phyloP scores from a whole-genome alignment of 2,113 vertebrate genomes.

The Leuciscus idus region DNA sequence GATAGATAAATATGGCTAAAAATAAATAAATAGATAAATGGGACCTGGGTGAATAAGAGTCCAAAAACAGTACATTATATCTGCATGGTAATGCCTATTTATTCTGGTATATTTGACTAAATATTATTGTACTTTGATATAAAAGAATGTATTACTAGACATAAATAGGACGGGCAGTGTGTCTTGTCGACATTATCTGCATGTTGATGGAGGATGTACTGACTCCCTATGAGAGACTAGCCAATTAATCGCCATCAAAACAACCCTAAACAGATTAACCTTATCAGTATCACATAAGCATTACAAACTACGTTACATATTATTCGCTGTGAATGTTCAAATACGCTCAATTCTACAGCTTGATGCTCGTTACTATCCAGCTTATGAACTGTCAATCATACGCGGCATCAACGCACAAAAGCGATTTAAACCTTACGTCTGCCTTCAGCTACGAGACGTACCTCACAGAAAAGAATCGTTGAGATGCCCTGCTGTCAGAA shows the following conservation, averaged over 20 bases:
- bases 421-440: background rate
- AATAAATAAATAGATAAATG: background rate
- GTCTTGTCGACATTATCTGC: slow-evolving; percentile 8
- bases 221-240: background rate
- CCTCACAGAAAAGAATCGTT: slow-evolving; percentile 36
- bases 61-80: background rate
- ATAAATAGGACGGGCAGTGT: background rate
- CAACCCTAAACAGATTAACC: background rate
- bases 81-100: background rate
- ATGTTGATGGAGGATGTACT: background rate
- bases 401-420: slow-evolving; percentile 13
- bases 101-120: background rate
- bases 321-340: background rate
- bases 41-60: background rate
- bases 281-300: background rate
- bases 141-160: background rate
- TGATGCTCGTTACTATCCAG: background rate
- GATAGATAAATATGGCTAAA: background rate
- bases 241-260: background rate
- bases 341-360: background rate
- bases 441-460: background rate
- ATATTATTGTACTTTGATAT: slow-evolving; percentile 11
- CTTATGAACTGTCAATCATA: slow-evolving; percentile 36
- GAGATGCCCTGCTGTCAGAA: background rate
- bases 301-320: background rate